Evolutionary conservation across 2,113 vertebrate genomes (phyloP).

Genomic region (Neolamprologus falcicula): DNA sequence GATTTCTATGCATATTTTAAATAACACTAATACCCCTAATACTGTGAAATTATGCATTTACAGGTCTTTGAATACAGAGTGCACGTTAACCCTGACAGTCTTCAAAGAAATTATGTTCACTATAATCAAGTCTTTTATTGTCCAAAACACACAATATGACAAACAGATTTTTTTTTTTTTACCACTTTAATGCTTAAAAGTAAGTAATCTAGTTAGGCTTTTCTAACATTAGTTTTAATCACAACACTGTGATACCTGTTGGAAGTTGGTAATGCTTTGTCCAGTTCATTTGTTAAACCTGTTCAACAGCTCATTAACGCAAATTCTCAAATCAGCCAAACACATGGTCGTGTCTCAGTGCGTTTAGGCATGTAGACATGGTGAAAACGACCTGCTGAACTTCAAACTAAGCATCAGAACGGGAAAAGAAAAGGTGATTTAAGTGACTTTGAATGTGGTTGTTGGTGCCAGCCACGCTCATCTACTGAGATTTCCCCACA

Average conservation of each 20-base stretch:
- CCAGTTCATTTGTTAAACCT: not conserved
- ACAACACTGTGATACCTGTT: not conserved
- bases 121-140: not conserved
- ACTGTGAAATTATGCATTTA: not conserved
- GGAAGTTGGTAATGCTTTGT: not conserved
- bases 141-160: not conserved
- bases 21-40: not conserved
- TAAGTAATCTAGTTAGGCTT: not conserved
- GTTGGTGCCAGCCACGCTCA: not conserved
- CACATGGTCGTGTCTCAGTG: not conserved
- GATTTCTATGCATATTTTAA: not conserved
- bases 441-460: not conserved
- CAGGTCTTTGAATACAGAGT: not conserved
- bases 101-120: not conserved
- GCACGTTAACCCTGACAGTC: not conserved
- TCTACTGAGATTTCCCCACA: not conserved
- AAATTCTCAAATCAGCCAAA: not conserved
- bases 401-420: not conserved
- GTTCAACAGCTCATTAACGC: not conserved
- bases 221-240: not conserved
- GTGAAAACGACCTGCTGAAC: not conserved
- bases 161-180: not conserved
- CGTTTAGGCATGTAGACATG: not conserved
- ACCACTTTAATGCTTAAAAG: not conserved
- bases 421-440: not conserved